Percentiles rank a stretch among this genome's conserved stretches.
phyloP scores from a whole-genome alignment of 2,888 invertebrate species.

The Amblyjoppa proteus region DNA sequence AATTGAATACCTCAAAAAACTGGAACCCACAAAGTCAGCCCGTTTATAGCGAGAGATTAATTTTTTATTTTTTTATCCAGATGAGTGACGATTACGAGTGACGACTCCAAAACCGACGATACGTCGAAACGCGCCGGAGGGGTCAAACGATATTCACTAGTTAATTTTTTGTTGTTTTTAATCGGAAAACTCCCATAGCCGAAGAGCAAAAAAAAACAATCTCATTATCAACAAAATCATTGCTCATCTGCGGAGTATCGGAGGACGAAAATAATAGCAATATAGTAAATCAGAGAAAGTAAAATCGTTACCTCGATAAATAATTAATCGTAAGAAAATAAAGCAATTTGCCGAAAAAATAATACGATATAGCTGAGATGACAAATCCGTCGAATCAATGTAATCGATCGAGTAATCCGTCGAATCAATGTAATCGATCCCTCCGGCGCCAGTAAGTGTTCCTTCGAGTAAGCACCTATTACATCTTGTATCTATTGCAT shows the following conservation, averaged over 20 bases:
- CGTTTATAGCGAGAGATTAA: not conserved
- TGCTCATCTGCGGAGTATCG: not conserved
- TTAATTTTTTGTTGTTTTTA: not conserved
- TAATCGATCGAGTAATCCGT: not conserved
- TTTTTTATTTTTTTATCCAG: not conserved
- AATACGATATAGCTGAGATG: not conserved
- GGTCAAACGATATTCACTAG: not conserved
- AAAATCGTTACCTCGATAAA: not conserved
- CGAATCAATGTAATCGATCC: not conserved
- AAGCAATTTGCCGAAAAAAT: not conserved
- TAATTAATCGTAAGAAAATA: constrained; percentile 1
- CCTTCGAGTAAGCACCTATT: constrained; percentile 35
- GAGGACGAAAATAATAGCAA: not conserved
- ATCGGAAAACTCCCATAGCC: not conserved
- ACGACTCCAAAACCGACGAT: not conserved
- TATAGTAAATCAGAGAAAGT: not conserved
- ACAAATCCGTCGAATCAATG: not conserved
- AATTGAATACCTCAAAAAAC: too few species aligned
- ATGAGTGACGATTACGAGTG: not conserved
- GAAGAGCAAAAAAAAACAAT: not conserved
- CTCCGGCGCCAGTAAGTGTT: not conserved
- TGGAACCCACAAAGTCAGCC: not conserved
- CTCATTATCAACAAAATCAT: not conserved
- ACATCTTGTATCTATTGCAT: constrained; percentile 66
- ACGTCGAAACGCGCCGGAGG: not conserved